Conservation (phyloP, 2,797 vertebrate species). For the Urosaurus nigricauda region DNA sequence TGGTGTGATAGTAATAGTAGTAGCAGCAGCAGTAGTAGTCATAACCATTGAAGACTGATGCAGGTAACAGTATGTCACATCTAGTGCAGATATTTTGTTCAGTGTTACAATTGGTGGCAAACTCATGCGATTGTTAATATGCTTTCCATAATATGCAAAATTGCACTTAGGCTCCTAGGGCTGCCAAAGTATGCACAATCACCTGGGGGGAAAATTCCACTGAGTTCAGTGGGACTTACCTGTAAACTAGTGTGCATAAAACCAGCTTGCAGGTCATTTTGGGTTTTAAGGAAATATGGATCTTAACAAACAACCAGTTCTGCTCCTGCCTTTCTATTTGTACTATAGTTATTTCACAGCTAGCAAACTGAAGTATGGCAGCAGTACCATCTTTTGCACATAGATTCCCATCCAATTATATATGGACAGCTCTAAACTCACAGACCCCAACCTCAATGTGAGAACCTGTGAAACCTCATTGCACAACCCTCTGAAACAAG, state of each 20-base stretch:
- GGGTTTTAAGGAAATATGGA: not conserved
- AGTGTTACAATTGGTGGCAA: not conserved
- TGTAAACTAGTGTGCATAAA: not conserved
- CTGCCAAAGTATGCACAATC: not conserved
- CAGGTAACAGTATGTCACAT: not conserved
- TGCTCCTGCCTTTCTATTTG: not conserved
- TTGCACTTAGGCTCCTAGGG: not conserved
- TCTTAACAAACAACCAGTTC: not conserved
- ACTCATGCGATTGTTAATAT: not conserved
- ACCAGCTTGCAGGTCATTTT: not conserved
- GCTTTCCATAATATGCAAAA: not conserved
- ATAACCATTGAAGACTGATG: too few species aligned
- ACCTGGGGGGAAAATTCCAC: not conserved
- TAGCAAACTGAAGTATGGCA: not conserved
- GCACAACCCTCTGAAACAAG: not conserved
- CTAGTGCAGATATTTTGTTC: not conserved
- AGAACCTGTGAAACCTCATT: accelerated
- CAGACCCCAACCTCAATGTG: not conserved
- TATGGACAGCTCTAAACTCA: not conserved
- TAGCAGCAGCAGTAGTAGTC: too few species aligned
- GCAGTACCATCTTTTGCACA: not conserved
- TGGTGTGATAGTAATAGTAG: too few species aligned
- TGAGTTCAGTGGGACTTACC: not conserved
- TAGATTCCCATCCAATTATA: not conserved
- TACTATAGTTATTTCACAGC: not conserved